A percentile compares a stretch with the other conserved stretches of the same genome.
Conservation (phyloP, 1,140 invertebrate genomes). For the Druon quercuslanigerum region DNA sequence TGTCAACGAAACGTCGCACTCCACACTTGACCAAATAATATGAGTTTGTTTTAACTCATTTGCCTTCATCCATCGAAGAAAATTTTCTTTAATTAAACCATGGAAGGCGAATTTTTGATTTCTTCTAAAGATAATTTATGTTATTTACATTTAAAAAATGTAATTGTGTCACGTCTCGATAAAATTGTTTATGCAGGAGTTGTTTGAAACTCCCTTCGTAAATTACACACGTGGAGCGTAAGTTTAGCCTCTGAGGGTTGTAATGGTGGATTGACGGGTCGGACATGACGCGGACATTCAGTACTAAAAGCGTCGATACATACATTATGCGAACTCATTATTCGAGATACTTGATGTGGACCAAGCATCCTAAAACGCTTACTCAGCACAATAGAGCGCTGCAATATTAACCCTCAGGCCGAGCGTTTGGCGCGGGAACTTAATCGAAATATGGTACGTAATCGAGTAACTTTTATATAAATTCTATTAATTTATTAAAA, state of each 20-base stretch:
- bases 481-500: background rate
- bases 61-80: no score
- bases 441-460: slow-evolving; percentile 3
- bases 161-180: no score
- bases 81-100: no score
- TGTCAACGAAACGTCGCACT: no score
- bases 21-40: no score
- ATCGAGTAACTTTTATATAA: background rate
- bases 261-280: slow-evolving; percentile 11
- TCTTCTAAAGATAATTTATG: no score
- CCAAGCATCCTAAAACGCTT: slow-evolving; percentile 18
- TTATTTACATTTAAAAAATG: no score
- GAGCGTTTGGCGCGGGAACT: slow-evolving; percentile 44
- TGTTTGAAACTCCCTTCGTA: no score
- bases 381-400: slow-evolving; percentile 36
- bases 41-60: no score
- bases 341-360: slow-evolving; percentile 36
- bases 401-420: slow-evolving; percentile 34
- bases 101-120: no score
- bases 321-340: slow-evolving; percentile 31
- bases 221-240: background rate
- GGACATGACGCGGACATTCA: slow-evolving; percentile 34
- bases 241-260: background rate
- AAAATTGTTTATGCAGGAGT: no score
- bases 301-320: slow-evolving; percentile 19